These are phyloP conservation scores for Lathronympha strigana DNA, from an alignment of 2,888 invertebrate genomes.

Conservation along the genomic window DNA sequence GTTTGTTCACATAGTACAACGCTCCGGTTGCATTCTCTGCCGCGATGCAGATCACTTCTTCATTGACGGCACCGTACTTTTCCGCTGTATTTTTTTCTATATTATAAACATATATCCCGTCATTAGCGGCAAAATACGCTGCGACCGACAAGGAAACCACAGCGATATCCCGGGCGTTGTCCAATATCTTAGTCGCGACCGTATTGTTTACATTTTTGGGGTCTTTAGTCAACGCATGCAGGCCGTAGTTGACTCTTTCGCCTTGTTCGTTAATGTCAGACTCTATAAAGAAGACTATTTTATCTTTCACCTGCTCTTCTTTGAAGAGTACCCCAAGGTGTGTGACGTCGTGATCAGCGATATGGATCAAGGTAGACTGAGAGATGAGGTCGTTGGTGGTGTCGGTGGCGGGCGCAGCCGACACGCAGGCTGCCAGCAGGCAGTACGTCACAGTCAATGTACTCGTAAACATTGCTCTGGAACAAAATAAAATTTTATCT, in stretches of 20 bases:
- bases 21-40: conserved; percentile 1
- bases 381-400: neutral
- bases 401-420: neutral
- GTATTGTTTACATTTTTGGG: neutral
- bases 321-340: conserved; percentile 3
- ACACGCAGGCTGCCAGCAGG: neutral
- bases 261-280: neutral
- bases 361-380: neutral
- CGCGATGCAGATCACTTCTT: conserved; percentile 5
- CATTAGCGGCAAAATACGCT: conserved; percentile 8
- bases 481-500: neutral
- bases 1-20: conserved; percentile 5
- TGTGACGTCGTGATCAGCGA: neutral
- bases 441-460: neutral
- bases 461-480: neutral
- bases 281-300: conserved; percentile 9
- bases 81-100: conserved; percentile 1
- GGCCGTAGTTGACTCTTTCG: conserved; percentile 2
- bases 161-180: conserved; percentile 5
- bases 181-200: conserved; percentile 1
- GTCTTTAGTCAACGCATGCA: neutral
- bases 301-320: neutral
- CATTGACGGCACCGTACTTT: conserved; percentile 4
- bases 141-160: neutral
- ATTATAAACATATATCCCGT: conserved; percentile 19